Evolutionary conservation across 2,797 vertebrate genomes (phyloP), one percentile per base, ranked within the genome.

Genomic region (Coccyzus lansbergi): DNA sequence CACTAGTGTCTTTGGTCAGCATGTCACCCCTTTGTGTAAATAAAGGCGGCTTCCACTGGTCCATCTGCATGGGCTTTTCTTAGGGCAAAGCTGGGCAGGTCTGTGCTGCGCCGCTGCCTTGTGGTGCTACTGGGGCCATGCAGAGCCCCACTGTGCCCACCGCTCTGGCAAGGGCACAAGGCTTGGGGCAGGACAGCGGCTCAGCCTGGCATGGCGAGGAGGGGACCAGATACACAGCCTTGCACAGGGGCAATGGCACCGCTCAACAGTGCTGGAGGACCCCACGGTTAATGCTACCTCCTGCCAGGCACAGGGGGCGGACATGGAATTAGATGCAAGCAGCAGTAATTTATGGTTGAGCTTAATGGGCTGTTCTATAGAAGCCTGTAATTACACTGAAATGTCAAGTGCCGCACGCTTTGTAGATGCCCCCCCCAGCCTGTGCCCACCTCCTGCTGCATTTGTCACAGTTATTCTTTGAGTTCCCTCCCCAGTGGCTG

Each of bases 21-120:
- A 97, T 97, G 97, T 94, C n/a, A 92, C 74, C 95, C 93, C 94
- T 74, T 79, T 59, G 46, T 96, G 95, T 95, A 96, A 98, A 98
- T 97, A 97, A 97, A 97, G 83, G 91, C 7, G n/a, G 91, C 94
- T 94, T 91, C 90, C 92, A 96, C 22, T 1, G 76, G 94, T 96
- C 95, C 75, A 20, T 38, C 69, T 4, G 22, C 12, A 91, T 86
- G 92, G 82, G 71, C 84, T 92, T 65, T 83, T 94, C 88, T 94
- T 89, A 56, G 87, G 92, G 34, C 21, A 15, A 18, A 55, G 53
- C 76, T 24, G 62, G 26, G 59, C 63, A 24, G 62, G 33, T 22
- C 59, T 1, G 0, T 4, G 36, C 63, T 44, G 42, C 12, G 38
- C 38, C 38, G 38, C 42, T 44, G 42, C 42, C 42, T 5, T 44